Percentiles rank a stretch among this genome's conserved stretches.
Evolutionary conservation across 2,797 vertebrate species (phyloP).

Genomic region (Emydoidea blandingii): DNA sequence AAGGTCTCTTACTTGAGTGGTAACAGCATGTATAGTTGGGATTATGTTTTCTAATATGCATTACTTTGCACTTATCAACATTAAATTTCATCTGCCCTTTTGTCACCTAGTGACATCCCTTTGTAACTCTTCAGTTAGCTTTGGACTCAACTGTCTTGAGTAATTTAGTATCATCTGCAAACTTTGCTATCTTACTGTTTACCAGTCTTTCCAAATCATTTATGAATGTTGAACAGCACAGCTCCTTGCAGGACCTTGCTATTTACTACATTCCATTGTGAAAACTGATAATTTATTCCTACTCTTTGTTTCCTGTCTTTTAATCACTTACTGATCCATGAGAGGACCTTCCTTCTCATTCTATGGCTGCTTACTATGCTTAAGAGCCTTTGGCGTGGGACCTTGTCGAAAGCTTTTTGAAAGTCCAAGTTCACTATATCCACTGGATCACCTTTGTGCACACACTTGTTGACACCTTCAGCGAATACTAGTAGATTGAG

Average conservation of each 20-base stretch:
- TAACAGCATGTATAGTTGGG: background rate
- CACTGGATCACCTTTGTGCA: background rate
- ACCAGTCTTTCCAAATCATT: too few relatives aligned
- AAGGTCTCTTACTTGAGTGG: background rate
- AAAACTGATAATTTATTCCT: background rate
- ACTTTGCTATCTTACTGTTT: too few relatives aligned
- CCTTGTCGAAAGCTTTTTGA: background rate
- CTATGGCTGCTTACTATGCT: background rate
- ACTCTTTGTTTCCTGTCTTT: background rate
- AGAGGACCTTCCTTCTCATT: background rate
- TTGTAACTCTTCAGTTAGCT: background rate
- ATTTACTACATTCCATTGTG: background rate
- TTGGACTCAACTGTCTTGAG: background rate
- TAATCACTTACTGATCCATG: background rate
- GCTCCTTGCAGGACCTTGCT: background rate
- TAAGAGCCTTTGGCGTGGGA: background rate
- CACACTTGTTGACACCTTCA: background rate
- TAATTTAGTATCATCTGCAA: background rate
- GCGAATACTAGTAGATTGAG: background rate
- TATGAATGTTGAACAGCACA: background rate
- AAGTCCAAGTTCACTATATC: background rate
- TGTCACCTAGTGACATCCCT: background rate
- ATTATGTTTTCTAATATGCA: background rate
- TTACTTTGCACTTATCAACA: background rate
- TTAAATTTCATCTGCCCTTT: background rate